A percentile compares a stretch with the other conserved stretches of the same genome.
phyloP scores from a whole-genome alignment of 2,888 invertebrate genomes.

The Drosophila formosana region DNA sequence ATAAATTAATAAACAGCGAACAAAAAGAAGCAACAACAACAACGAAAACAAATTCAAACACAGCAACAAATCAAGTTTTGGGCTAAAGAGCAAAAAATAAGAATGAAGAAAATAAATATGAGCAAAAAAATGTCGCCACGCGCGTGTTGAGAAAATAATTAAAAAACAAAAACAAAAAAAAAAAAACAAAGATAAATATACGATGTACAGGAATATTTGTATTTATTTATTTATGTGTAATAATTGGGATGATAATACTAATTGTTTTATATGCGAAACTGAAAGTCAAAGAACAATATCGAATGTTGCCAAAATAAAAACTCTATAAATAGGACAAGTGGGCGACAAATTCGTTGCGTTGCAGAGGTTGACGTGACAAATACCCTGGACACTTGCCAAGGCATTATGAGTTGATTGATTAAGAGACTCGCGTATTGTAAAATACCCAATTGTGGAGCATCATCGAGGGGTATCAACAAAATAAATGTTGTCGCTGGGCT shows the following conservation, averaged over 20 bases:
- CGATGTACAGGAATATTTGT: background rate
- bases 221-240: slow-evolving; percentile 1
- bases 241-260: slow-evolving; percentile 3
- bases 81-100: slow-evolving; percentile 1
- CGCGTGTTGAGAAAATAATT: slow-evolving; percentile 28
- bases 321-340: background rate
- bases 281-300: background rate
- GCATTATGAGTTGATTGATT: background rate
- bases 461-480: slow-evolving; percentile 3
- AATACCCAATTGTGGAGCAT: background rate
- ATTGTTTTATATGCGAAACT: slow-evolving; percentile 1
- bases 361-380: background rate
- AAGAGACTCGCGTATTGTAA: background rate
- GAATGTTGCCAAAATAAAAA: background rate
- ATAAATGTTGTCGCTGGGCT: slow-evolving; percentile 27
- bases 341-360: too few relatives aligned
- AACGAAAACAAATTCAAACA: background rate
- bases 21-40: slow-evolving; percentile 2
- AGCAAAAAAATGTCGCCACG: slow-evolving; percentile 34
- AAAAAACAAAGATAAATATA: background rate
- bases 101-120: slow-evolving; percentile 6
- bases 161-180: slow-evolving; percentile 6
- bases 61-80: slow-evolving; percentile 34
- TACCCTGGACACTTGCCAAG: background rate
- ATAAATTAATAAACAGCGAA: slow-evolving; percentile 52